Evolutionary conservation across 2,797 vertebrate genomes (phyloP).

Genomic region (Sphenopsis melanotis): DNA sequence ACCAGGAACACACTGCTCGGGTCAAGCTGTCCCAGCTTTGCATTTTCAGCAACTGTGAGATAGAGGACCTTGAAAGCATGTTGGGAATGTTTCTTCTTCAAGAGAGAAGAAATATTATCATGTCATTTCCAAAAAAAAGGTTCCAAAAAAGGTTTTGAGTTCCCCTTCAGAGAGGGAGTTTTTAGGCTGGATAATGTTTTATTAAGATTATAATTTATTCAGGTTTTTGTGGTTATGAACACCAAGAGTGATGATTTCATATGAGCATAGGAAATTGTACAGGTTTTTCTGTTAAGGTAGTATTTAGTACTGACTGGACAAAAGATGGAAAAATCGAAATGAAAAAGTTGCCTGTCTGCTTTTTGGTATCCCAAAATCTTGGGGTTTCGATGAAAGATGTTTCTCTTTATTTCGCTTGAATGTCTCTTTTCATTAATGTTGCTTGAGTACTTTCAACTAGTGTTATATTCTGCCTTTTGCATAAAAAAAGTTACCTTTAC

Average conservation of each 20-base stretch:
- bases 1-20: rapidly evolving
- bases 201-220: not conserved
- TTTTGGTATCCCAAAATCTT: not conserved
- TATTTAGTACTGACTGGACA: not conserved
- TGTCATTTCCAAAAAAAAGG: not conserved
- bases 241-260: not conserved
- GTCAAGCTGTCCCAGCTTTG: not conserved
- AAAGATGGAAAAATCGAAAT: not conserved
- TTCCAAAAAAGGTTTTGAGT: not conserved
- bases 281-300: not conserved
- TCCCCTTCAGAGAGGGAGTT: not conserved
- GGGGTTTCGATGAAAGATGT: not conserved
- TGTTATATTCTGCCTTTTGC: not conserved
- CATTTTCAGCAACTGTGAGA: not conserved
- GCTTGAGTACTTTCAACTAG: not conserved
- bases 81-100: not conserved
- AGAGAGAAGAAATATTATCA: not conserved
- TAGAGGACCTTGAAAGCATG: not conserved
- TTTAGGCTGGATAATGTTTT: not conserved
- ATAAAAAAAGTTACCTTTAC: not conserved
- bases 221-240: not conserved
- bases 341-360: not conserved
- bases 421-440: not conserved
- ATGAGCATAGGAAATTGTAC: not conserved
- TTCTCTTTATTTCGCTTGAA: not conserved